These are phyloP conservation scores for Mus pahari DNA, from an alignment of 2,113 vertebrate species.

Conservation along the genomic window DNA sequence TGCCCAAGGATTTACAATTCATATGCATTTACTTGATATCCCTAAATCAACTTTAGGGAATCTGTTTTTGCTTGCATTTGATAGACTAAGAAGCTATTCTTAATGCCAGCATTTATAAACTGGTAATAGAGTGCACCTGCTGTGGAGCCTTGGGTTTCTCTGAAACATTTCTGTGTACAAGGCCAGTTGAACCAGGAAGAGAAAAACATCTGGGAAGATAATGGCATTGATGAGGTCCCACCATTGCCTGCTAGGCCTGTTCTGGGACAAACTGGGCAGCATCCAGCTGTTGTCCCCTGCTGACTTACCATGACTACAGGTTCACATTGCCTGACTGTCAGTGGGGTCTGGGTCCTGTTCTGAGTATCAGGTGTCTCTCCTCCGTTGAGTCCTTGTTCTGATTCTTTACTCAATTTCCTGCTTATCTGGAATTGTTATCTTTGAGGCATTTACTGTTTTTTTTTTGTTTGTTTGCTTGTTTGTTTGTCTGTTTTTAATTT, in stretches of 20 bases:
- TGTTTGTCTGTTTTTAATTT: background rate
- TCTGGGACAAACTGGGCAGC: background rate
- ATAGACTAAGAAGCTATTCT: background rate
- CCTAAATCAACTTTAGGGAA: background rate
- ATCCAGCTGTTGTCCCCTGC: background rate
- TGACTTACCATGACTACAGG: background rate
- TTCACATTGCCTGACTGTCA: background rate
- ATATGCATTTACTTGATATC: background rate
- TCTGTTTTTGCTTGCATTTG: slow-evolving; percentile 28
- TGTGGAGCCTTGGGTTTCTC: background rate
- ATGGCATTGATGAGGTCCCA: background rate
- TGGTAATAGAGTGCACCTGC: background rate
- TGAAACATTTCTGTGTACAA: background rate
- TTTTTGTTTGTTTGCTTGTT: too few relatives aligned
- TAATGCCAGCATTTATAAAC: background rate
- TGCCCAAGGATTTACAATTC: background rate
- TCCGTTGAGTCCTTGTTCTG: background rate
- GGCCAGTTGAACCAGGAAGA: background rate
- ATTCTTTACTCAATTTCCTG: background rate
- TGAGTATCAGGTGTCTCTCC: background rate
- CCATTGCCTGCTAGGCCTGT: background rate
- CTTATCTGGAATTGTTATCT: background rate
- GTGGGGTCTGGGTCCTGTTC: background rate
- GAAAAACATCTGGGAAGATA: background rate
- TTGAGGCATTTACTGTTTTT: background rate